Evolutionary conservation across 2,888 invertebrate genomes (phyloP).

Genomic region (Ichneumoninae sp.): DNA sequence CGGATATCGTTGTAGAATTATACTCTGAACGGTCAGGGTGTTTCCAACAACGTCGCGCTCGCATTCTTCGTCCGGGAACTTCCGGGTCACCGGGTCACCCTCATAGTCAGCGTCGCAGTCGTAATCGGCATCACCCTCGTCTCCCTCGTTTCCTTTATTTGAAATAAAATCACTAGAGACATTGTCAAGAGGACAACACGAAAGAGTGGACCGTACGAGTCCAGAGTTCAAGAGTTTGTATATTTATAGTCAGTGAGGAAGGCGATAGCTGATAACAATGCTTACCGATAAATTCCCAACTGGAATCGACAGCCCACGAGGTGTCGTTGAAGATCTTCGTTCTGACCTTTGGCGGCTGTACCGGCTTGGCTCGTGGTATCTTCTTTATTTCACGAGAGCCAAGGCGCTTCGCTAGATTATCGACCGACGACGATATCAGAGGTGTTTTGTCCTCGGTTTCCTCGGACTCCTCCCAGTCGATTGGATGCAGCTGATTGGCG

Average conservation of each 20-base stretch:
- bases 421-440: conserved; percentile 88
- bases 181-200: neutral
- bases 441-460: conserved; percentile 82
- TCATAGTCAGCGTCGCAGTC: conserved; percentile 86
- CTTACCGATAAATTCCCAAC: conserved; percentile 95
- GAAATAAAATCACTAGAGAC: neutral
- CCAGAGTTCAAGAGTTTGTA: neutral
- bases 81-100: conserved; percentile 83
- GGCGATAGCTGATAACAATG: conserved; percentile 61
- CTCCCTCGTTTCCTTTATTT: conserved; percentile 60
- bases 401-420: conserved; percentile 86
- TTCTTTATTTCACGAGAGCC: conserved; percentile 83
- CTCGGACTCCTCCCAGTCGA: conserved; percentile 82
- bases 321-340: conserved; percentile 83
- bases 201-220: neutral
- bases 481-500: conserved; percentile 79
- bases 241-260: conserved; percentile 14
- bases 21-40: conserved; percentile 90
- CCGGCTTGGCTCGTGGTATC: conserved; percentile 88
- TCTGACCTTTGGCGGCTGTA: conserved; percentile 89
- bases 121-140: conserved; percentile 84
- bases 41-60: conserved; percentile 85
- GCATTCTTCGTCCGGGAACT: conserved; percentile 83
- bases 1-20: conserved; percentile 91
- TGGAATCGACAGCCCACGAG: conserved; percentile 94